These are phyloP conservation scores for Eubasilissa splendida DNA, from an alignment of 2,888 invertebrate genomes.

Conservation along the genomic window DNA sequence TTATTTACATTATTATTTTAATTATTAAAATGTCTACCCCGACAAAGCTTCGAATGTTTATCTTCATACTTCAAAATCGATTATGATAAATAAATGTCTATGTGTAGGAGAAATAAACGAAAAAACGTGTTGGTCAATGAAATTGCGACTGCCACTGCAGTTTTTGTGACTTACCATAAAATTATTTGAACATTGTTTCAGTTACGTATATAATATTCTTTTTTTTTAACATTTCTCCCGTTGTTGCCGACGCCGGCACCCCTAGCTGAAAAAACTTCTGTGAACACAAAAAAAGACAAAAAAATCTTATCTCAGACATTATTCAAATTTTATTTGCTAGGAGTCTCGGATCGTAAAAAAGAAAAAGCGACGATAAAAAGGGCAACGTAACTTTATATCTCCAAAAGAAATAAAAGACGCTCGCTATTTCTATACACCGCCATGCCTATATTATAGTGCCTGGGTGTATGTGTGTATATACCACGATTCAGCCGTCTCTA, in stretches of 20 bases:
- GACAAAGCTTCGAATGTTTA: too few relatives aligned
- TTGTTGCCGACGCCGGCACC: too few relatives aligned
- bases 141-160: too few relatives aligned
- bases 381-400: slow-evolving; percentile 17
- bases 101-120: too few relatives aligned
- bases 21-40: too few relatives aligned
- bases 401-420: slow-evolving; percentile 17
- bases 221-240: background rate
- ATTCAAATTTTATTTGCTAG: slow-evolving; percentile 34
- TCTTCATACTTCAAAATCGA: too few relatives aligned
- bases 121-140: too few relatives aligned
- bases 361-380: slow-evolving; percentile 22
- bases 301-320: slow-evolving; percentile 16
- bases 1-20: too few relatives aligned
- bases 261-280: slow-evolving; percentile 3
- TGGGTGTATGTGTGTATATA: background rate
- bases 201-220: too few relatives aligned
- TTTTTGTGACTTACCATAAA: too few relatives aligned
- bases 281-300: slow-evolving; percentile 21
- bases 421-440: background rate
- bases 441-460: background rate
- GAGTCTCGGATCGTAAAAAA: slow-evolving; percentile 27
- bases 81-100: too few relatives aligned
- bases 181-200: too few relatives aligned
- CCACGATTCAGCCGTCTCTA: slow-evolving; percentile 12